Evolutionary conservation across 2,113 vertebrate species (phyloP).

Genomic region (Cathartes aura): DNA sequence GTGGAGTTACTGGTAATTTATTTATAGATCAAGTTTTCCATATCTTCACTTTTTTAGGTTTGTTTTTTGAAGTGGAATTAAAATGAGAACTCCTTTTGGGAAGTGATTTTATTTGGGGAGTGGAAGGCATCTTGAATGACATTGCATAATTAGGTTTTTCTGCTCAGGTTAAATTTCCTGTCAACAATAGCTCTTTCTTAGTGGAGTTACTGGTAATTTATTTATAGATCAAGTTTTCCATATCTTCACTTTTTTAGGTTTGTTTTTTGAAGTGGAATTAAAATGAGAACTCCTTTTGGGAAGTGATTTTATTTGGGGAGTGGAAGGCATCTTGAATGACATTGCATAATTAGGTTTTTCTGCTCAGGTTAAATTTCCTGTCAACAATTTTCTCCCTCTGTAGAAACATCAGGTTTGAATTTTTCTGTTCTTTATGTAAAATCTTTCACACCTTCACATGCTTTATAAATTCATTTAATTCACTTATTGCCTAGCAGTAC

Average conservation of each 20-base stretch:
- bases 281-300: background rate
- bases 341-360: background rate
- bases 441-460: background rate
- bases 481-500: background rate
- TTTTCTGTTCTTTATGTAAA: background rate
- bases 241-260: background rate
- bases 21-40: background rate
- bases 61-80: background rate
- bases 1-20: background rate
- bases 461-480: background rate
- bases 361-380: background rate
- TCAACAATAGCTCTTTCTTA: too few species aligned
- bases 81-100: background rate
- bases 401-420: background rate
- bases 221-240: background rate
- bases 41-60: background rate
- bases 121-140: background rate
- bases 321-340: background rate
- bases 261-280: background rate
- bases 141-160: background rate
- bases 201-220: background rate
- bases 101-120: background rate
- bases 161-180: background rate
- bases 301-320: background rate
- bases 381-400: background rate